A percentile compares a stretch with the other conserved stretches of the same genome.
Conservation (phyloP, 2,113 vertebrate species). For the Gulo gulo region DNA sequence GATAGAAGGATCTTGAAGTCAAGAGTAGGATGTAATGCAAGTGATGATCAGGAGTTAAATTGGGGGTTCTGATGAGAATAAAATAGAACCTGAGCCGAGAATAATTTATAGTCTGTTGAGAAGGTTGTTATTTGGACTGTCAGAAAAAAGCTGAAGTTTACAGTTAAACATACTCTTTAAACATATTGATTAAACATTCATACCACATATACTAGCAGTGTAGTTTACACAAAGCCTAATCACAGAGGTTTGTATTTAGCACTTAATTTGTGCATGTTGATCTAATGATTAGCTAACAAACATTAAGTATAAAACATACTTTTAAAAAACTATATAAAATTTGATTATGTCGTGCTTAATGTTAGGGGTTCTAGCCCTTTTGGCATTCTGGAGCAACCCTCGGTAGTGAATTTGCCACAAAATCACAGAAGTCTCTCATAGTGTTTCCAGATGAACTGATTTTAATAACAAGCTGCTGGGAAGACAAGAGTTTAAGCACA, state of each 20-base stretch:
- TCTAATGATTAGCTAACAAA: constrained; percentile 90
- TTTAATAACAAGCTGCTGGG: neutral
- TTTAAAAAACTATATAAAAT: neutral
- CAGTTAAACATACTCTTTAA: constrained; percentile 13
- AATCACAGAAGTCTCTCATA: neutral
- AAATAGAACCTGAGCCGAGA: constrained; percentile 2
- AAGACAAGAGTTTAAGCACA: neutral
- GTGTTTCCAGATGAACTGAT: constrained; percentile 13
- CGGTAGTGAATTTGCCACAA: neutral
- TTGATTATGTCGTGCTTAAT: neutral
- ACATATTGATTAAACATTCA: neutral
- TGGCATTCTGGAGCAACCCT: neutral
- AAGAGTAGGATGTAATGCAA: neutral
- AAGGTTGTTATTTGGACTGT: constrained; percentile 20
- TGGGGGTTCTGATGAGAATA: neutral
- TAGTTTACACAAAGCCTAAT: constrained; percentile 81
- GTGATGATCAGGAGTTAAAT: neutral
- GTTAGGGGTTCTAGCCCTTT: neutral
- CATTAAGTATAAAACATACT: constrained; percentile 86
- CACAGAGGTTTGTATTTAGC: constrained; percentile 87
- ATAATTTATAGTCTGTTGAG: neutral
- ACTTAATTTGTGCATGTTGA: constrained; percentile 90
- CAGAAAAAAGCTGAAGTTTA: neutral
- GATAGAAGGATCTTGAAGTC: neutral
- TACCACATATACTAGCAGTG: constrained; percentile 53